Base-by-base conservation (phyloP, 2,797 vertebrate genomes). In the Hybognathus amarus region DNA sequence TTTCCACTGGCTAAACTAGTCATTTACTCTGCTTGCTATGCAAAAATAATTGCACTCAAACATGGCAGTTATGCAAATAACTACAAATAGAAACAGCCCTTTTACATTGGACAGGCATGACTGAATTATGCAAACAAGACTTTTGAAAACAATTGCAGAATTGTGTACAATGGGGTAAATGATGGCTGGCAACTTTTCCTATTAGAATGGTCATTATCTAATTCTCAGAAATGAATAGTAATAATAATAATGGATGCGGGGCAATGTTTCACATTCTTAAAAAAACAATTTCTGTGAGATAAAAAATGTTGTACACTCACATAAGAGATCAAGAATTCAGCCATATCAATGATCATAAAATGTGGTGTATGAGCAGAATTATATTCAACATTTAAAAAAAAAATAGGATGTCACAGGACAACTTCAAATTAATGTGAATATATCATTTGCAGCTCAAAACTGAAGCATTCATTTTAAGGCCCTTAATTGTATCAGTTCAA, bases 21-120 rank as follows among this genome's bases (percentile, higher is more conserved):
- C 83, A 85, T 86, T 86, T 86, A 83, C 83, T 85, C 77, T 4
- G 30, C 78, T 75, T 85, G 75, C 47, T 79, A 83, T 47, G 27
- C 64, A 40, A 75, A 84, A 68, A 87, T 88, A 88, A 88, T 86
- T 85, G 83, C 87, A 69, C 80, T 86, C 83, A 77, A 83, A 86
- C 83, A 85, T 61, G 22, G 76, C 50, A 66, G 82, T 77, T 76
- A 66, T 64, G 80, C 59, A 78, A 85, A 85, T 67, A 75, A 45
- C 77, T 74, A 66, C 52, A 67, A 84, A 70, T 36, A 42, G 79
- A 79, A 82, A 24, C 40, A 73, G 38, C 83, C 45, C 17, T 73
- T 36, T 52, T 85, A 81, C 79, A 64, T 66, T 68, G 45, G 64
- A 75, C 40, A 76, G 64, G 27, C 64, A 70, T 79, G 79, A 70